Base-by-base conservation (phyloP, 1,140 invertebrate genomes). In the Polypedilum vanderplanki region DNA sequence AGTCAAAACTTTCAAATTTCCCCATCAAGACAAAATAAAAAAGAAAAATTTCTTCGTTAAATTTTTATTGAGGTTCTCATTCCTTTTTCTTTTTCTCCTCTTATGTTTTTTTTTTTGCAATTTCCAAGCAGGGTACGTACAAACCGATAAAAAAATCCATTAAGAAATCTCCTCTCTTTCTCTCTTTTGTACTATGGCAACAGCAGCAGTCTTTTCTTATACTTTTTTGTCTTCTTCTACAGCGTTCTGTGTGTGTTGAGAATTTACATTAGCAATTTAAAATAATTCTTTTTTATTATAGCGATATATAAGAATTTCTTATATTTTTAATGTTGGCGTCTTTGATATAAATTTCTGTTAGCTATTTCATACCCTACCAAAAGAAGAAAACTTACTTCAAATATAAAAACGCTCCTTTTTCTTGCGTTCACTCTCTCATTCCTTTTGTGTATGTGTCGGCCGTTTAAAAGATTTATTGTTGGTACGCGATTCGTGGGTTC, bases 281-380 rank as follows among this genome's bases (percentile, higher is more conserved):
- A 70, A 70, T 70, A 70, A 70, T 70, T 70, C 65, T 70, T 22
- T 70, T 70, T 70, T 70, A 70, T 70, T 70, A 70, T 18, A 18
- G 17, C 20, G 65, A 70, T 70, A 70, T 70, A 70, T 22, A 70
- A 70, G 65, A 70, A 70, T 70, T 70, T 70, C 65, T 70, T 70
- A 70, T 70, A 70, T 70, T 70, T 70, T 70, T 70, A 70, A 70
- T 57, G 46, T 57, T 57, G 46, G 46, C 65, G 65, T 70, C 65
- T 70, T 70, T 70, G 65, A 70, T 70, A 70, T 70, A 70, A 70
- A 70, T 70, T 70, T 70, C 65, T 70, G n/a, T 70, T 22, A 67
- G 64, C 64, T 67, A 67, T 67, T 67, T 67, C 18, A 41, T n/a
- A 33, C 24, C 24, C 24, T 33, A 57, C 46, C 12, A 57, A 57